Base-by-base conservation (phyloP, 2,797 vertebrate species). In the Poecile montanus region DNA sequence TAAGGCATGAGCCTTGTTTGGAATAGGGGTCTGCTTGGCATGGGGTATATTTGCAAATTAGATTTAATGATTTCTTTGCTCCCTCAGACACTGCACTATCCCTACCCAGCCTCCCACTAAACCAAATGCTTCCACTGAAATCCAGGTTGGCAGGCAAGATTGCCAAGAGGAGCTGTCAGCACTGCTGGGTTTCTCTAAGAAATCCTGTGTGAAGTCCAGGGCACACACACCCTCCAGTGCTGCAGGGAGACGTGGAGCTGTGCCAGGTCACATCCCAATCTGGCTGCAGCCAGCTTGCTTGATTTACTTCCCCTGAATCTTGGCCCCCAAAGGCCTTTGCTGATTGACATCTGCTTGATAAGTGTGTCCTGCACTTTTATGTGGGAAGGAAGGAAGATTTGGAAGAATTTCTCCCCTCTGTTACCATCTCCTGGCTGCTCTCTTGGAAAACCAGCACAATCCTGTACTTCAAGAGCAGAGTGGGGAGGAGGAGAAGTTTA, bases 241-340 rank as follows among this genome's bases (percentile, higher is more conserved):
- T 53, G 77, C 62, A n/a, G 71, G 54, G 63, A 68, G 48, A 23
- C 0, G 0, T 22, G 38, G 79, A 91, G 47, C 70, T 78, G 42
- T 40, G 77, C 54, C 95, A 72, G 22, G 2, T 10, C 79, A 42
- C 78, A 56, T 19, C 62, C 85, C 54, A 51, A 2, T 42, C 81
- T 58, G 53, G 67, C 72, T 38, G 2, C 29, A 91, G 22, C 76
- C 89, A 86, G 89, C 53, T 60, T 86, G 77, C 21, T 47, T 65
- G 38, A 78, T 81, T 91, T 61, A 81, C 27, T 91, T 65, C 21
- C 84, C 71, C 77, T 50, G 47, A 81, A 84, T 58, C 66, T 78
- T 62, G 44, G 42, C 21, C 54, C 80, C 51, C 34, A 44, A 61
- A 70, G 86, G 77, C 58, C n/a, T 93, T 70, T 75, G 16, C 70